Conservation (phyloP, 2,113 vertebrate genomes). For the Macrotis lagotis region DNA sequence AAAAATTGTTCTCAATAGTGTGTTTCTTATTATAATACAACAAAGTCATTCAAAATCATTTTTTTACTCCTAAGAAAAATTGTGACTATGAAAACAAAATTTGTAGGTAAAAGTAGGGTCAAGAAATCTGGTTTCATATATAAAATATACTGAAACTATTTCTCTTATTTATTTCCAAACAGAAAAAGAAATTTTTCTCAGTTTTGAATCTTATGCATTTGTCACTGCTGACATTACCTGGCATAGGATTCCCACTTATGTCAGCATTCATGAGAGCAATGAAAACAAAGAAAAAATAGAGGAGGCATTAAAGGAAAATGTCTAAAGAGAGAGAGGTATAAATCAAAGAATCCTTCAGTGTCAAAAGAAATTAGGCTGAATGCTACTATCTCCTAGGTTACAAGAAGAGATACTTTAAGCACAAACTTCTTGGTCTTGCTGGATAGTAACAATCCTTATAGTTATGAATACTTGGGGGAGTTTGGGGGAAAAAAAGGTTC, state of each 20-base stretch:
- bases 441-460: background rate
- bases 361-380: conserved; percentile 33
- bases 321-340: conserved; percentile 52
- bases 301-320: conserved; percentile 80
- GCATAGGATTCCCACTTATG: conserved; percentile 85
- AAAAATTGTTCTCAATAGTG: conserved; percentile 7
- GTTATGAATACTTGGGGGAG: conserved; percentile 28
- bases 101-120: conserved; percentile 33
- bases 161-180: conserved; percentile 35
- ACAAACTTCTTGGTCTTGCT: conserved; percentile 36
- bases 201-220: conserved; percentile 60
- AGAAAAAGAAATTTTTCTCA: conserved; percentile 51
- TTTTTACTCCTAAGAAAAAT: background rate
- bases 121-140: conserved; percentile 45
- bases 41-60: conserved; percentile 34
- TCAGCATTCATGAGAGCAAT: conserved; percentile 86
- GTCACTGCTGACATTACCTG: conserved; percentile 85
- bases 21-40: conserved; percentile 16
- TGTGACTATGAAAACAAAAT: conserved; percentile 31
- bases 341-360: conserved; percentile 51
- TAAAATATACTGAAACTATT: conserved; percentile 13
- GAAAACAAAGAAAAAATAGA: conserved; percentile 86
- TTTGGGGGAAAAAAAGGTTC: conserved; percentile 7
- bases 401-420: background rate
- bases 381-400: background rate